Percentiles rank a stretch among this genome's conserved stretches.
These are phyloP conservation scores for Aphelocoma californica DNA, from an alignment of 2,797 vertebrate species.

Conservation along the genomic window DNA sequence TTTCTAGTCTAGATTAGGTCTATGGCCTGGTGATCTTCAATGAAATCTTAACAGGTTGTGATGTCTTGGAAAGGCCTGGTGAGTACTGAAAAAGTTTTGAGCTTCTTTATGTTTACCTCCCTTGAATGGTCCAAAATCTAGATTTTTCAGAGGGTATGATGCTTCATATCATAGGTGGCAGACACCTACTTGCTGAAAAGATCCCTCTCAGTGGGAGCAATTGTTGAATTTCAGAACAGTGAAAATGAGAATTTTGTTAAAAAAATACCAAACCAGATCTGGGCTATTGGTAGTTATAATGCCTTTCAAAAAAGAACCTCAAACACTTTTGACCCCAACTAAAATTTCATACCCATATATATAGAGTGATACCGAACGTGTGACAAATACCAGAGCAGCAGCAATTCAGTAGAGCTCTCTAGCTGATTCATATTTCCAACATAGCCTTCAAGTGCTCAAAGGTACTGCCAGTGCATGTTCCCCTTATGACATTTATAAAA, in stretches of 20 bases:
- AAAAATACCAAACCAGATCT: not conserved
- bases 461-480: not conserved
- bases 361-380: not conserved
- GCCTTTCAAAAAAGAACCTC: not conserved
- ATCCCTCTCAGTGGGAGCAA: not conserved
- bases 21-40: not conserved
- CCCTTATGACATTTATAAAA: not conserved
- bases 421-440: not conserved
- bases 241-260: not conserved
- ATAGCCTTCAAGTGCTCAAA: not conserved
- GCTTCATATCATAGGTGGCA: not conserved
- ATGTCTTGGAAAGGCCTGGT: not conserved
- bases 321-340: not conserved
- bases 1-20: not conserved
- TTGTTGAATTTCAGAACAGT: not conserved
- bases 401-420: not conserved
- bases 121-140: not conserved
- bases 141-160: not conserved
- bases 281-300: not conserved
- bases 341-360: not conserved
- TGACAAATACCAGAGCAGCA: not conserved
- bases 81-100: not conserved
- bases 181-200: not conserved
- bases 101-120: not conserved
- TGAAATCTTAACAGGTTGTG: not conserved